These are phyloP conservation scores for Drosophila affinis DNA, from an alignment of 2,888 invertebrate genomes.

Conservation along the genomic window DNA sequence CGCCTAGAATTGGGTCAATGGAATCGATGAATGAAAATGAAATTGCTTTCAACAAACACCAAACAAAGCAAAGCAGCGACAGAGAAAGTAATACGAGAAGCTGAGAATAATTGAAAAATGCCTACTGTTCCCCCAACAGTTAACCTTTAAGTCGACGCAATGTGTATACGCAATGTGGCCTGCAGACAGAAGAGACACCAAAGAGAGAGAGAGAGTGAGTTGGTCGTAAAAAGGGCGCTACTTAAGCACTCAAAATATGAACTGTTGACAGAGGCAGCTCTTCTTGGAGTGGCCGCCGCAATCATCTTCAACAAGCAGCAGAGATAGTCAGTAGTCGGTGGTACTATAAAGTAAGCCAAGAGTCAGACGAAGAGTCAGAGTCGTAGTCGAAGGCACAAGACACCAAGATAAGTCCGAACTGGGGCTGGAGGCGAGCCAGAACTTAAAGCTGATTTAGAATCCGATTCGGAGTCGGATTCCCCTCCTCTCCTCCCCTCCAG, in stretches of 20 bases:
- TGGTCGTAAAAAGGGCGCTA: slow-evolving; percentile 6
- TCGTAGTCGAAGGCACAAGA: slow-evolving; percentile 12
- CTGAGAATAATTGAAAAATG: slow-evolving; percentile 33
- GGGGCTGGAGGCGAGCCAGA: slow-evolving; percentile 29
- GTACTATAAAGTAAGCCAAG: slow-evolving; percentile 19
- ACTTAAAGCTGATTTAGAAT: slow-evolving; percentile 38
- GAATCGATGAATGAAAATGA: slow-evolving; percentile 50
- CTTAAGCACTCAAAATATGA: slow-evolving; percentile 52
- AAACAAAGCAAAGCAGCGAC: not conserved
- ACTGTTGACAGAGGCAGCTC: slow-evolving; percentile 20
- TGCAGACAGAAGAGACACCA: not conserved
- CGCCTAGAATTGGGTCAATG: slow-evolving; percentile 60
- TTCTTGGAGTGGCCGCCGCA: not conserved
- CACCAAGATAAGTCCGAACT: slow-evolving; percentile 29
- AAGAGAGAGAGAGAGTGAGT: slow-evolving; percentile 45
- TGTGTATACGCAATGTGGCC: slow-evolving; percentile 42
- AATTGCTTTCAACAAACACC: slow-evolving; percentile 10
- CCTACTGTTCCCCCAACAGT: slow-evolving; percentile 6
- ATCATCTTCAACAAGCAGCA: not conserved
- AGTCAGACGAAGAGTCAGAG: not conserved
- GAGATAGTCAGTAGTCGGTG: not conserved
- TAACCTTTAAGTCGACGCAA: slow-evolving; percentile 23
- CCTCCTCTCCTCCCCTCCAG: too few species aligned
- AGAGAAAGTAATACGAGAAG: slow-evolving; percentile 13
- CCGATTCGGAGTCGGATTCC: slow-evolving; percentile 1